phyloP scores from a whole-genome alignment of 2,888 invertebrate species.

The Acleris sparsana region DNA sequence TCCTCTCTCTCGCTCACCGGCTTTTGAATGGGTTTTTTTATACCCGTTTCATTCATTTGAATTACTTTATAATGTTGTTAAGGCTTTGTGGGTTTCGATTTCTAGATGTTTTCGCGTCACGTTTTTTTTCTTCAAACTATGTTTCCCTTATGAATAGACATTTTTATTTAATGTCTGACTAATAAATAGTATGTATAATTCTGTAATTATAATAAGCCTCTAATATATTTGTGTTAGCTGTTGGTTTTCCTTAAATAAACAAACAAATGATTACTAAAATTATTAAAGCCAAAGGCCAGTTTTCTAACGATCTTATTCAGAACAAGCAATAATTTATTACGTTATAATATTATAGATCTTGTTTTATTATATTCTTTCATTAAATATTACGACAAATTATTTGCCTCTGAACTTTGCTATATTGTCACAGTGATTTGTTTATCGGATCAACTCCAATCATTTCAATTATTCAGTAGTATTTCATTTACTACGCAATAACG shows the following conservation, averaged over 20 bases:
- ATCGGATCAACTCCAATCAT: neutral
- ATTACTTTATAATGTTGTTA: slow-evolving; percentile 62
- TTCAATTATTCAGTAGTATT: slow-evolving; percentile 4
- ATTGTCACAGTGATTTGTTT: neutral
- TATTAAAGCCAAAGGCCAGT: too few species aligned
- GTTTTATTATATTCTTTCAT: too few species aligned
- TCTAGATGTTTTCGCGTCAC: slow-evolving; percentile 34
- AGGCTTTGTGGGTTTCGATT: slow-evolving; percentile 46
- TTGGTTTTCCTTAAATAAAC: too few species aligned
- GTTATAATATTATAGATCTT: too few species aligned
- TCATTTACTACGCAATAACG: neutral
- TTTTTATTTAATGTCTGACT: too few species aligned
- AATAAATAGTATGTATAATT: too few species aligned
- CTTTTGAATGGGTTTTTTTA: slow-evolving; percentile 52
- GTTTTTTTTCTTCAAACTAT: slow-evolving; percentile 11
- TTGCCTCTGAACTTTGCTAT: neutral
- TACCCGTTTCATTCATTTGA: slow-evolving; percentile 58
- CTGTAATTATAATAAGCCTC: too few species aligned
- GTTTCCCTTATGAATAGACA: slow-evolving; percentile 3
- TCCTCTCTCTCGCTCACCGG: slow-evolving; percentile 52
- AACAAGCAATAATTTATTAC: too few species aligned
- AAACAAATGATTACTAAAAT: too few species aligned
- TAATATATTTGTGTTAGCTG: too few species aligned
- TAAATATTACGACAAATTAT: too few species aligned
- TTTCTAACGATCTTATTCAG: too few species aligned